These are phyloP conservation scores for Thamnaconus septentrionalis DNA, from an alignment of 2,113 vertebrate genomes.

Conservation along the genomic window DNA sequence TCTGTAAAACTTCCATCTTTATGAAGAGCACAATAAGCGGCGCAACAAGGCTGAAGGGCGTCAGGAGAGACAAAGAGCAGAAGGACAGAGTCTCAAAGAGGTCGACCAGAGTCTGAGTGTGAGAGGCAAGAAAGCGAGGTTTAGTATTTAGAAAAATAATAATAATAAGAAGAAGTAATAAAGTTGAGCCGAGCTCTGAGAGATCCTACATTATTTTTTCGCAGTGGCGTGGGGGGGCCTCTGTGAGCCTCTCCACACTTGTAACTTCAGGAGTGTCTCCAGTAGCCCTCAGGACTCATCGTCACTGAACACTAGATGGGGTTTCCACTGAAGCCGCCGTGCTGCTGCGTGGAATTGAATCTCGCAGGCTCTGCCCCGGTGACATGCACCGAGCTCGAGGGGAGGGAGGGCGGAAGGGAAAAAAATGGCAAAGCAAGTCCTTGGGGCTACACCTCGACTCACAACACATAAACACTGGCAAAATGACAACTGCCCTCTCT, in stretches of 20 bases:
- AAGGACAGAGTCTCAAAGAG: conserved; percentile 37
- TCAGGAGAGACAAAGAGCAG: conserved; percentile 53
- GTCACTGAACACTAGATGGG: conserved; percentile 92
- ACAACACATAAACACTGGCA: conserved; percentile 93
- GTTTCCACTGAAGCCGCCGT: conserved; percentile 87
- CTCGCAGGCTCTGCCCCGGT: conserved; percentile 83
- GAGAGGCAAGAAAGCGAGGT: conserved; percentile 51
- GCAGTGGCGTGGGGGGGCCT: conserved; percentile 41
- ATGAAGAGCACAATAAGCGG: conserved; percentile 46
- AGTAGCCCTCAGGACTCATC: conserved; percentile 70
- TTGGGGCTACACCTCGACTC: conserved; percentile 91
- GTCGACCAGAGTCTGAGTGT: conserved; percentile 45
- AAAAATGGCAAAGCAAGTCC: conserved; percentile 73
- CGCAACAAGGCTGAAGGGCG: conserved; percentile 40
- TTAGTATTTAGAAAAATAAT: conserved; percentile 20
- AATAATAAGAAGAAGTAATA: conserved; percentile 11
- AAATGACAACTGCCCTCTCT: conserved; percentile 88
- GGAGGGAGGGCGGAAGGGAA: conserved; percentile 72
- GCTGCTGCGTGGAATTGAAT: conserved; percentile 81
- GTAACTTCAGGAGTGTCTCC: conserved; percentile 72
- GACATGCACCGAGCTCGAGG: conserved; percentile 86
- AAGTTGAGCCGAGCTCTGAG: conserved; percentile 54
- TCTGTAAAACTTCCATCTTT: conserved; percentile 48
- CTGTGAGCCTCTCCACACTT: conserved; percentile 73
- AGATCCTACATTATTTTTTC: conserved; percentile 78